Conservation (phyloP, 1,140 invertebrate species). For the fruit fly (Drosophila melanogaster) region Release_6_plus_ISO1_MT NT_033777.3:31871001-31871500, state of each 20-base stretch:
- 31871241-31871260: constrained; percentile 56
- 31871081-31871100: constrained; percentile 55
- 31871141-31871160: constrained; percentile 73
- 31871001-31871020: constrained; percentile 63
- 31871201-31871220: constrained; percentile 78
- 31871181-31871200: constrained; percentile 71
- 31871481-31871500: constrained; percentile 29
- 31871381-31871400: constrained; percentile 60
- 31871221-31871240: constrained; percentile 30
- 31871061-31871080: constrained; percentile 49
- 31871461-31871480: constrained; percentile 50
- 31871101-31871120: constrained; percentile 77
- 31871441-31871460: constrained; percentile 71
- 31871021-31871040: constrained; percentile 11
- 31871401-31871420: constrained; percentile 73
- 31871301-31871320: constrained; percentile 59
- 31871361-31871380: constrained; percentile 33
- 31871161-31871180: constrained; percentile 63
- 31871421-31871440: constrained; percentile 80
- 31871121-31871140: neutral
- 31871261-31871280: constrained; percentile 75
- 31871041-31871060: constrained; percentile 64
- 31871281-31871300: constrained; percentile 81
- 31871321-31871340: constrained; percentile 31
- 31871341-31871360: constrained; percentile 14